phyloP scores from a whole-genome alignment of 2,797 vertebrate species.

The Hoplostethus atlanticus region DNA sequence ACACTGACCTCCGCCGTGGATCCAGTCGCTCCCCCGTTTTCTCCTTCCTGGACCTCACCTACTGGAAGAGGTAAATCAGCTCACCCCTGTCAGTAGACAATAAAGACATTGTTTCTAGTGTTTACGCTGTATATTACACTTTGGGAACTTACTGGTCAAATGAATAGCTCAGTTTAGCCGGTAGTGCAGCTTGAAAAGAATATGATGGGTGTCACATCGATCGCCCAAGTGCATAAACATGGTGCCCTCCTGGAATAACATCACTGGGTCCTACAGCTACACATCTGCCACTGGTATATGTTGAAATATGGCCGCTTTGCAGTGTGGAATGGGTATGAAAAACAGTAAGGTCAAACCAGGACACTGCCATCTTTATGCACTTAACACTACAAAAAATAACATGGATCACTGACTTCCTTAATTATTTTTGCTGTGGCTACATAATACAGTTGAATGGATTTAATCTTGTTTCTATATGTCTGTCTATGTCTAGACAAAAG shows the following conservation, averaged over 20 bases:
- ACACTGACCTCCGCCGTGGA: conserved; percentile 91
- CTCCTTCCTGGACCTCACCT: conserved; percentile 97
- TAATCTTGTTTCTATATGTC: conserved; percentile 16
- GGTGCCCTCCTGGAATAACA: not conserved
- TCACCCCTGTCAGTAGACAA: not conserved
- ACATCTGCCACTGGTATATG: too few relatives aligned
- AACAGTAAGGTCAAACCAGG: not conserved
- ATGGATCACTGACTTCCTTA: not conserved
- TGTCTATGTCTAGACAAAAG: conserved; percentile 86
- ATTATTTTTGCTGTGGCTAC: not conserved
- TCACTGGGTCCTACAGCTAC: too few relatives aligned
- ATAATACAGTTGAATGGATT: not conserved
- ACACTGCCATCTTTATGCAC: not conserved
- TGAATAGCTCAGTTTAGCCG: not conserved
- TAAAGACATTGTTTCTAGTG: too few relatives aligned
- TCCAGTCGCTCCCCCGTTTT: conserved; percentile 93
- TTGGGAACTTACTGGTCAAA: not conserved
- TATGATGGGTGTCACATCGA: not conserved
- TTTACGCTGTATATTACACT: not conserved
- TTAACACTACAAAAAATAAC: not conserved
- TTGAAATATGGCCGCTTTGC: not conserved
- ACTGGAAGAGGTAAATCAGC: conserved; percentile 95
- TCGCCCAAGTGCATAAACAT: not conserved
- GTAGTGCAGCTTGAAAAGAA: not conserved
- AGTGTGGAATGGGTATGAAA: not conserved